Evolutionary conservation across 2,113 vertebrate genomes (phyloP), one percentile per base, ranked within the genome.

Genomic region (Speoplatyrhinus poulsoni): DNA sequence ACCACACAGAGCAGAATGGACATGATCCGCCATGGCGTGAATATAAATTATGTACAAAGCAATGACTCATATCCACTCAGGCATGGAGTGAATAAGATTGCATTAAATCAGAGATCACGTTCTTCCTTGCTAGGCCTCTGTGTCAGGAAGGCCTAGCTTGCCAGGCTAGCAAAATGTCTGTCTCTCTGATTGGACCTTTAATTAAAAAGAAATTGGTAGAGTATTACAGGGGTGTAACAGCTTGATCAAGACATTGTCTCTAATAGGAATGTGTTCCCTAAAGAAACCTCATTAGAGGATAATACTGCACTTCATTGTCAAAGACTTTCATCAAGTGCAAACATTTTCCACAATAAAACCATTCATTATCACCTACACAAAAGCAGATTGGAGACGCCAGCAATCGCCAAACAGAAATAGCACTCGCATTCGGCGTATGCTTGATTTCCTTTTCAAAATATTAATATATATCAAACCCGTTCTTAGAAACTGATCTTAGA

Each of bases 171-270:
- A 36, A 52, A 52, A 60, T 9, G 57, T 33, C 65, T 48, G 47
- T 17, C 36, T 69, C 50, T 56, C 49, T 65, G 36, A 65, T 63
- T 56, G 16, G 9, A 63, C 55, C 47, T 69, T 50, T 59, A 62
- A 76, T 69, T 56, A 72, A 69, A 81, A 78, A 72, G 59, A 17
- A 5, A 64, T 79, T 75, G 46, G 19, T 67, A 16, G 53, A 46
- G 16, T 9, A 66, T 65, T 36, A 50, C 13, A 68, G 13, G 49
- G 26, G 46, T 26, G 68, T 12, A 16, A 57, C 15, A 36, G 46
- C 60, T 79, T 52, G 32, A 54, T 56, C 41, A 16, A 12, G 60
- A 3, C 16, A 53, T 17, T 48, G 58, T 67, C 49, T 60, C 50
- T 52, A 12, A 73, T 60, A 78, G 17, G 53, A 74, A 64, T 48